phyloP scores from a whole-genome alignment of 2,888 invertebrate species.

The Drosophila peninsularis region DNA sequence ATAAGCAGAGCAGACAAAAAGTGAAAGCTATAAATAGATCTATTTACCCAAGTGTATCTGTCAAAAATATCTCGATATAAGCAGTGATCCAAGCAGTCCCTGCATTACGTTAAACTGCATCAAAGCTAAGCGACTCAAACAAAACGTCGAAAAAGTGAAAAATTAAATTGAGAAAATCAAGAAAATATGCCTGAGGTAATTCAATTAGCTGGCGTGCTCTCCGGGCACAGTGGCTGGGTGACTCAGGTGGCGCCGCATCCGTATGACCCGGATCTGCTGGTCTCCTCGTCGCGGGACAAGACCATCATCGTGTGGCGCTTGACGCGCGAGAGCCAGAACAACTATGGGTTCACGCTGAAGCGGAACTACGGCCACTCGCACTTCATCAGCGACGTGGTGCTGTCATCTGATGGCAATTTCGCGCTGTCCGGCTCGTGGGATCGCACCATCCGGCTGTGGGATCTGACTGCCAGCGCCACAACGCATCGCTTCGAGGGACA shows the following conservation, averaged over 20 bases:
- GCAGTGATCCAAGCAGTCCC: slow-evolving; percentile 1
- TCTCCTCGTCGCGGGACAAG: slow-evolving; percentile 97
- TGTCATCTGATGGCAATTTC: slow-evolving; percentile 99
- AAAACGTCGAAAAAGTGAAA: not conserved
- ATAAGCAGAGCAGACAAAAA: not conserved
- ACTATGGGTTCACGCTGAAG: slow-evolving; percentile 97
- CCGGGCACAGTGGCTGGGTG: slow-evolving; percentile 99
- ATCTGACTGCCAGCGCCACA: slow-evolving; percentile 97
- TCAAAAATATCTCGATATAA: not conserved
- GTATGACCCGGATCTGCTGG: slow-evolving; percentile 97
- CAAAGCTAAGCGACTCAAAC: not conserved
- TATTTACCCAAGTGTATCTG: not conserved
- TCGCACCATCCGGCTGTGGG: slow-evolving; percentile 98
- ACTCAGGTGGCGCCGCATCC: slow-evolving; percentile 99
- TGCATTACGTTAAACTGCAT: not conserved
- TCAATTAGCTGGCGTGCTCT: slow-evolving; percentile 95
- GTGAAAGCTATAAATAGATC: not conserved
- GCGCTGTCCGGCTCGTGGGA: slow-evolving; percentile 99
- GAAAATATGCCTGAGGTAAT: slow-evolving; percentile 92
- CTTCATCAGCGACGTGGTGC: slow-evolving; percentile 98
- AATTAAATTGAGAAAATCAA: not conserved
- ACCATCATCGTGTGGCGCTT: slow-evolving; percentile 98
- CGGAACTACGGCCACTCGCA: slow-evolving; percentile 98
- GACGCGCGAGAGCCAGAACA: slow-evolving; percentile 96
- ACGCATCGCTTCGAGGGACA: slow-evolving; percentile 99